phyloP scores from a whole-genome alignment of 2,888 invertebrate species.

The Synanthedon tipuliformis region DNA sequence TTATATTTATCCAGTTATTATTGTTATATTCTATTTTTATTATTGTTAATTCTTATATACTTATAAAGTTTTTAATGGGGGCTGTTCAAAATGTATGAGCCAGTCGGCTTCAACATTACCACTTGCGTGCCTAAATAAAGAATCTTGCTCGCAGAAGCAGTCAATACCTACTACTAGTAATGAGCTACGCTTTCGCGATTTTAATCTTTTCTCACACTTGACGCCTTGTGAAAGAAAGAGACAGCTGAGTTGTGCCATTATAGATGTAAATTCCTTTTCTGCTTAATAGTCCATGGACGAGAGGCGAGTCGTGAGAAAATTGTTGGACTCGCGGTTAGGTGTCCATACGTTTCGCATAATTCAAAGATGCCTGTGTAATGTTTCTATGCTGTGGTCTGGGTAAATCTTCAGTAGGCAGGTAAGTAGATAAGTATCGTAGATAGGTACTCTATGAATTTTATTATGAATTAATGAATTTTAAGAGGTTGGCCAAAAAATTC shows the following conservation, averaged over 20 bases:
- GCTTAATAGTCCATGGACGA: conserved; percentile 42
- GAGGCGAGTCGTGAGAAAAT: conserved; percentile 47
- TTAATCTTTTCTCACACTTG: conserved; percentile 20
- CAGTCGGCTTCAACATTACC: not conserved
- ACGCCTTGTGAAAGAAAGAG: conserved; percentile 5
- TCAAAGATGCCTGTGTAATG: not conserved
- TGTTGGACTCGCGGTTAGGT: conserved; percentile 14
- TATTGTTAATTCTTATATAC: too few relatives aligned
- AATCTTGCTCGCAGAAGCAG: not conserved
- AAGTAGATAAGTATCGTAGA: too few relatives aligned
- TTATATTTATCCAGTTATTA: too few relatives aligned
- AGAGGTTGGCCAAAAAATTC: too few relatives aligned
- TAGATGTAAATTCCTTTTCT: conserved; percentile 49
- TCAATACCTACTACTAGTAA: conserved; percentile 12
- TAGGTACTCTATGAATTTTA: too few relatives aligned
- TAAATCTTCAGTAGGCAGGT: too few relatives aligned
- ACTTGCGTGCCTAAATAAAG: not conserved
- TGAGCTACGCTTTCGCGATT: conserved; percentile 31
- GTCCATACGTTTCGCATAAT: not conserved
- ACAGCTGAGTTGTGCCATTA: conserved; percentile 15
- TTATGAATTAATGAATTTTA: too few relatives aligned
- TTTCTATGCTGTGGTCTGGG: too few relatives aligned
- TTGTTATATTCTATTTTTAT: too few relatives aligned
- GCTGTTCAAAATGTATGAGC: not conserved
- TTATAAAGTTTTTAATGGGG: not conserved